These are phyloP conservation scores for Dicaeum eximium DNA, from an alignment of 2,113 vertebrate genomes.

Conservation along the genomic window DNA sequence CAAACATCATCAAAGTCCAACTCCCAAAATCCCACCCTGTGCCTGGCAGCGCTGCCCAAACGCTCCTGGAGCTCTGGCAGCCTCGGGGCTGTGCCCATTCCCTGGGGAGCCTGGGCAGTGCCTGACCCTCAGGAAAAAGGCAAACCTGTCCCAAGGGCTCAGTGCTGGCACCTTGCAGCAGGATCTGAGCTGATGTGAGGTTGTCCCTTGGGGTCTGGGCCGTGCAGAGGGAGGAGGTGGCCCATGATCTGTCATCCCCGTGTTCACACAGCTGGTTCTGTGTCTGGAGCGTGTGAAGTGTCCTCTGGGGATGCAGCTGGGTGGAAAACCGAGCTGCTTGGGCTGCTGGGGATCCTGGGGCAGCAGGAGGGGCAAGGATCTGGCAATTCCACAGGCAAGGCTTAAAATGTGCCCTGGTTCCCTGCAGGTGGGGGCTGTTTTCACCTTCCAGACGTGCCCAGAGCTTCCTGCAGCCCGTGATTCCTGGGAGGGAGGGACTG, in stretches of 20 bases:
- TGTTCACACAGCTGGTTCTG: background rate
- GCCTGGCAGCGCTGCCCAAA: background rate
- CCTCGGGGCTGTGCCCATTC: background rate
- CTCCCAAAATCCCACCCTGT: background rate
- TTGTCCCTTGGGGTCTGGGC: background rate
- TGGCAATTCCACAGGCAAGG: accelerated
- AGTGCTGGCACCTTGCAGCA: background rate
- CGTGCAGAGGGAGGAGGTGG: background rate
- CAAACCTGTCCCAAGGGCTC: background rate
- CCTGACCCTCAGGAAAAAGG: background rate
- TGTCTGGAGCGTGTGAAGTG: accelerated
- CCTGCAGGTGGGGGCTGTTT: background rate
- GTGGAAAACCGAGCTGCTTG: accelerated
- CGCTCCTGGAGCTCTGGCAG: background rate
- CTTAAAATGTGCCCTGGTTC: background rate
- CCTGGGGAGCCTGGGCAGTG: background rate
- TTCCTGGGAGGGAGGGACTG: background rate
- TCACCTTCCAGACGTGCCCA: accelerated
- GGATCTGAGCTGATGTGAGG: background rate
- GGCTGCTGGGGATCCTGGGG: background rate
- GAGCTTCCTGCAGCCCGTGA: accelerated
- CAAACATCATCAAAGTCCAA: background rate
- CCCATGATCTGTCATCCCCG: background rate
- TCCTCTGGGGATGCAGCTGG: background rate
- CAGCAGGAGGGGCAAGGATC: background rate